Percentiles rank a stretch among this genome's conserved stretches.
phyloP scores from a whole-genome alignment of 2,797 vertebrate species.

The Remorina albescens region DNA sequence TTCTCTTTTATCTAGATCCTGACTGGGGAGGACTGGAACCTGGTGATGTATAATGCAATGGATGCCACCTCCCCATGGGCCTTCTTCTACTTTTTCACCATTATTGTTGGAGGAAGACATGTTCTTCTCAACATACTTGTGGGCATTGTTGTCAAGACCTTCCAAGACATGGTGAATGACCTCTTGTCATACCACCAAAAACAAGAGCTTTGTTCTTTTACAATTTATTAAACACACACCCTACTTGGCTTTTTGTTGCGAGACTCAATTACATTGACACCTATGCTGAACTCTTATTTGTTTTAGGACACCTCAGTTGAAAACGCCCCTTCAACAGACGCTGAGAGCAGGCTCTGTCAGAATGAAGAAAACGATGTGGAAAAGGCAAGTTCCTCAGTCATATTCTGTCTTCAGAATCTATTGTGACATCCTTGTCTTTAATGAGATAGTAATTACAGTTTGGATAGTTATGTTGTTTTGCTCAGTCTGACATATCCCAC shows the following conservation, averaged over 20 bases:
- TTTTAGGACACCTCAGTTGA: neutral
- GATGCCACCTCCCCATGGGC: slow-evolving; percentile 90
- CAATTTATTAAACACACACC: neutral
- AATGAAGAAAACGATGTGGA: neutral
- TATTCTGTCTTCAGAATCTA: neutral
- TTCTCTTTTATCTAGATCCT: slow-evolving; percentile 81
- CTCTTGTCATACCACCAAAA: too few species aligned
- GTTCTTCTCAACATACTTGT: slow-evolving; percentile 93
- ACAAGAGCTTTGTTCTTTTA: neutral
- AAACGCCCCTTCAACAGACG: too few species aligned
- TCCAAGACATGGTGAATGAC: slow-evolving; percentile 89
- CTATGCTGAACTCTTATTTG: neutral
- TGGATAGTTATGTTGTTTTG: too few species aligned
- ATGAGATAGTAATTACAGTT: too few species aligned
- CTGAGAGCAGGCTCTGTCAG: neutral
- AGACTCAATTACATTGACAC: neutral
- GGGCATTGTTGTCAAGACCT: slow-evolving; percentile 91
- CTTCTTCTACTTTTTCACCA: slow-evolving; percentile 89
- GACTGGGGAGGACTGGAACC: slow-evolving; percentile 91
- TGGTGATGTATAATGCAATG: slow-evolving; percentile 91
- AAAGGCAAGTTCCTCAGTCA: neutral
- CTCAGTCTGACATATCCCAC: too few species aligned
- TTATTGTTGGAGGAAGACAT: slow-evolving; percentile 91
- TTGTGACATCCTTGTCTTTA: neutral
- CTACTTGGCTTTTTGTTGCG: neutral